Evolutionary conservation across 2,888 invertebrate genomes (phyloP).

Genomic region (Tethea ocularis): DNA sequence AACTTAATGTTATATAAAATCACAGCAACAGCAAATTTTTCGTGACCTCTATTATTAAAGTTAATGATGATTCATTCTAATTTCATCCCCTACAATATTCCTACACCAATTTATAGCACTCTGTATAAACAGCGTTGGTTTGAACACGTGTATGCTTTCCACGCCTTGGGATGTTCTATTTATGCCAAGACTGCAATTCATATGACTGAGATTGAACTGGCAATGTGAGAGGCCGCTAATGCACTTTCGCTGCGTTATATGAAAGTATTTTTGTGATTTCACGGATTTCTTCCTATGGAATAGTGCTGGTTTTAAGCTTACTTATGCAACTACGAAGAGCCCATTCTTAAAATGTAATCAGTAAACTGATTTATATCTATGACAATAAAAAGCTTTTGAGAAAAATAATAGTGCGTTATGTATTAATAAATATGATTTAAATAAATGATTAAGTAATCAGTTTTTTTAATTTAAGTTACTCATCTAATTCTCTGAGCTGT

Average conservation of each 20-base stretch:
- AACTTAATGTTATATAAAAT: not conserved
- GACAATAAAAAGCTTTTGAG: too few relatives aligned
- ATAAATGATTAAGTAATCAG: too few relatives aligned
- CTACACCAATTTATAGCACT: not conserved
- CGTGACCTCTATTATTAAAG: not conserved
- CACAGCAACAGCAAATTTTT: not conserved
- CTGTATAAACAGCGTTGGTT: slow-evolving; percentile 14
- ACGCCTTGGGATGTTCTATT: slow-evolving; percentile 44
- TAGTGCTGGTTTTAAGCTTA: too few relatives aligned
- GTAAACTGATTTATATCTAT: too few relatives aligned
- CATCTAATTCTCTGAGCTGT: not conserved
- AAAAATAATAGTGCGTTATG: too few relatives aligned
- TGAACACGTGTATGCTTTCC: slow-evolving; percentile 48
- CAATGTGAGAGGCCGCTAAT: not conserved
- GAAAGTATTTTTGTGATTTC: not conserved
- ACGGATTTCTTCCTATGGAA: not conserved
- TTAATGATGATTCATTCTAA: not conserved
- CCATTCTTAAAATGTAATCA: too few relatives aligned
- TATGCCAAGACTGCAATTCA: slow-evolving; percentile 30
- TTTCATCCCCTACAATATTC: not conserved
- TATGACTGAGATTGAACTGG: slow-evolving; percentile 29
- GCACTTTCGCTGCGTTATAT: not conserved
- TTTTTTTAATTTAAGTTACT: not conserved
- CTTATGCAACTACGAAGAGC: too few relatives aligned
- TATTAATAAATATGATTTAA: too few relatives aligned